Base-by-base conservation (phyloP, 1,140 invertebrate genomes). In the Drosophila athabasca region DNA sequence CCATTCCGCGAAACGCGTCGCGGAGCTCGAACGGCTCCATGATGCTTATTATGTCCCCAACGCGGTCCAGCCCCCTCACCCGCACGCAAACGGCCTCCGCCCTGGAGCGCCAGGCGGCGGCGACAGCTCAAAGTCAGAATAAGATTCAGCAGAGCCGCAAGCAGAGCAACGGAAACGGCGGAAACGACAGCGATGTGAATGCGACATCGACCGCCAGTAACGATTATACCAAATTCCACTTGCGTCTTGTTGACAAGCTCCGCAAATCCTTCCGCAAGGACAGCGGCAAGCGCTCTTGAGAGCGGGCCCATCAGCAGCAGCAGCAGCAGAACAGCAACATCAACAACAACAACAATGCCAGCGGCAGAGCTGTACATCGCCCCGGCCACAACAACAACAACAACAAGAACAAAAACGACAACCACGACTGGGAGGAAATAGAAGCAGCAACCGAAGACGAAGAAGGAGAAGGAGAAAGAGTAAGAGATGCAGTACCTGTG, bases 141-240 rank as follows among this genome's bases (percentile, higher is more conserved):
- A 89, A 93, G 70, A 31, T 2, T 8, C 94, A 95, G 77, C 91
- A 92, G 24, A 93, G 51, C 91, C 93, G 89, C 62, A 41, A 19
- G 24, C 51, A n/a, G 54, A 70, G 41, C 54, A 76, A 22, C n/a
- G 46, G 19, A 2, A 22, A 13, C 2, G 19, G 19, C n/a, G 46
- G 19, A 2, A 22, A 13, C 2, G 19, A 9, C 4, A 22, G 19
- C 4, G 46, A 9, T 22, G 46, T 19, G 13, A 13, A 2, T 49
- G 19, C 19, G 19, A 13, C 29, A 35, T 17, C 22, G 24, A 50
- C 46, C 11, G 44, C 59, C 39, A 66, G 51, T 93, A 94, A 92
- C 75, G 96, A 95, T 64, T 92, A 96, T 69, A 96, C 96, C 76
- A 97, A 97, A 92, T 97, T 97, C 91, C 96, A 97, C 93, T 95